A percentile compares a stretch with the other conserved stretches of the same genome.
Evolutionary conservation across 2,888 invertebrate species (phyloP).

Genomic region (Pasiphila rectangulata): DNA sequence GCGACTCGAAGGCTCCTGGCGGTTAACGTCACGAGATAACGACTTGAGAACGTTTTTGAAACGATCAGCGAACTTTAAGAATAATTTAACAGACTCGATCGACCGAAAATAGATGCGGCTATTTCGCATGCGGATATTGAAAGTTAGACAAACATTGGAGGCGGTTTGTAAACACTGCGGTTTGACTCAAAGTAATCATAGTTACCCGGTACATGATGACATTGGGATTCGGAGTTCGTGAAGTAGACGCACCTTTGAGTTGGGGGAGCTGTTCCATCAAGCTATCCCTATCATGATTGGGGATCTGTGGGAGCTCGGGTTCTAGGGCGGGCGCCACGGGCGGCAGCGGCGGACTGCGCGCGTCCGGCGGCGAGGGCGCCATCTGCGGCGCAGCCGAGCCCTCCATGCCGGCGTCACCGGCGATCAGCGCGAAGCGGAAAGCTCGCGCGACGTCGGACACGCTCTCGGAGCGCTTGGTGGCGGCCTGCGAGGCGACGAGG

Average conservation of each 20-base stretch:
- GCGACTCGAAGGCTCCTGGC: constrained; percentile 36
- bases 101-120: constrained; percentile 46
- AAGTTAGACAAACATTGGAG: constrained; percentile 38
- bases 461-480: constrained; percentile 72
- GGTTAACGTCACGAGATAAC: constrained; percentile 32
- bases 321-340: constrained; percentile 49
- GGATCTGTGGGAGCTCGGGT: constrained; percentile 55
- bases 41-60: constrained; percentile 20
- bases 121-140: constrained; percentile 43
- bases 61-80: constrained; percentile 23
- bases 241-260: constrained; percentile 73
- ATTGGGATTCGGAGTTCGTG: constrained; percentile 1
- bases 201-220: constrained; percentile 23
- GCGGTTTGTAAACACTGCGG: constrained; percentile 49
- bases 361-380: constrained; percentile 70
- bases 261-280: constrained; percentile 76
- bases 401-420: constrained; percentile 63
- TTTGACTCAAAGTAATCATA: constrained; percentile 16
- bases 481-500: constrained; percentile 84
- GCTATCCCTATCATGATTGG: constrained; percentile 65
- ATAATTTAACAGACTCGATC: constrained; percentile 31
- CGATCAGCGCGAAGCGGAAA: constrained; percentile 72
- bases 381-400: constrained; percentile 62
- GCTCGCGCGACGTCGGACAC: constrained; percentile 75
- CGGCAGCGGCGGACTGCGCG: constrained; percentile 67